Evolutionary conservation across 2,113 vertebrate species (phyloP).

Genomic region (Planiliza haematocheilus): DNA sequence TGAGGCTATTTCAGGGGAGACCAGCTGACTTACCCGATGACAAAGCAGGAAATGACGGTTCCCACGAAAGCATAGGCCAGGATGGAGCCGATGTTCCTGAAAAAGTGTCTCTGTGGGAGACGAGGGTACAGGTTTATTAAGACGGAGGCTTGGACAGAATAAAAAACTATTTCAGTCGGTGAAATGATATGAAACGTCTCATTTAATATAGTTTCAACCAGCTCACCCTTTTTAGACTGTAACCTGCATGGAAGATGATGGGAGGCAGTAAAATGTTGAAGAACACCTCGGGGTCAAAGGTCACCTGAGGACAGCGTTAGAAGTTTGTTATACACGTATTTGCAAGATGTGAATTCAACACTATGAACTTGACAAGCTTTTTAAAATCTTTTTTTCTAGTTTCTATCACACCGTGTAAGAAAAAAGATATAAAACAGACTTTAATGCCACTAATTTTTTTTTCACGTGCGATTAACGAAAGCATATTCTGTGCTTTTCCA

Average conservation of each 20-base stretch:
- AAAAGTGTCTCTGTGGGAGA: conserved; percentile 93
- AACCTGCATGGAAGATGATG: conserved; percentile 98
- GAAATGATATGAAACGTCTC: neutral
- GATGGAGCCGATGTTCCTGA: conserved; percentile 97
- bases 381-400: no score
- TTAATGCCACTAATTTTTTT: no score
- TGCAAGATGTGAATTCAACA: no score
- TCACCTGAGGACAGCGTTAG: conserved; percentile 85
- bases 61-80: conserved; percentile 95
- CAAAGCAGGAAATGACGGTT: conserved; percentile 93
- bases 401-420: no score
- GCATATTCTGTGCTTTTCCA: no score
- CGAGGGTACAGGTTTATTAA: neutral
- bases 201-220: conserved; percentile 1
- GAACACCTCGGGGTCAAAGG: conserved; percentile 98
- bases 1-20: no score
- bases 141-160: neutral
- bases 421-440: no score
- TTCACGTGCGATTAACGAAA: no score
- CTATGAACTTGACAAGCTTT: no score
- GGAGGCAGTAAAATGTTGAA: conserved; percentile 99
- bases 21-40: conserved; percentile 95
- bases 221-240: conserved; percentile 96
- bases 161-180: neutral
- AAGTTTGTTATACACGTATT: neutral